A percentile compares a stretch with the other conserved stretches of the same genome.
phyloP scores from a whole-genome alignment of 2,888 invertebrate species.

The Orchesellides sinensis region DNA sequence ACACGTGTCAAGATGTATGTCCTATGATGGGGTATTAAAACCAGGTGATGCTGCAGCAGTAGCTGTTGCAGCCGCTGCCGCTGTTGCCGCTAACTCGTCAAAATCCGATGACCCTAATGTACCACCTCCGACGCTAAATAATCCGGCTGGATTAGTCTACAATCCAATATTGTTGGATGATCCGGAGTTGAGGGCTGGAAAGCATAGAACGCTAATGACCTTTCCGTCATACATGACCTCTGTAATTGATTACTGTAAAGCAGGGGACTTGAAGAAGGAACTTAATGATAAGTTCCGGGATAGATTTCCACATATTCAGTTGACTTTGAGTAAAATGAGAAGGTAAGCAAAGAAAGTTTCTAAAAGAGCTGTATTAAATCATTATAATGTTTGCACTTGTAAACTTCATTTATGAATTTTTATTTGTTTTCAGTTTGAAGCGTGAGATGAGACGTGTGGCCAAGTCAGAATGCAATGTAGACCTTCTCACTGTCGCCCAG shows the following conservation, averaged over 20 bases:
- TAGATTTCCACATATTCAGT: slow-evolving; percentile 95
- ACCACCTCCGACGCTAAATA: slow-evolving; percentile 31
- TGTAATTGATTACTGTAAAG: slow-evolving; percentile 96
- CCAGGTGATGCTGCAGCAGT: background rate
- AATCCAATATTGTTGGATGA: slow-evolving; percentile 94
- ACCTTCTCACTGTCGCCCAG: slow-evolving; percentile 95
- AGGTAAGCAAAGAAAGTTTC: slow-evolving; percentile 81
- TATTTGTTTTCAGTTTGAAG: slow-evolving; percentile 85
- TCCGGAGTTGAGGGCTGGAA: slow-evolving; percentile 85
- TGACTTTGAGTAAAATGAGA: slow-evolving; percentile 96
- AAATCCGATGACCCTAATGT: slow-evolving; percentile 9
- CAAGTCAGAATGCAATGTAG: slow-evolving; percentile 87
- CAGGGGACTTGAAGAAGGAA: slow-evolving; percentile 96
- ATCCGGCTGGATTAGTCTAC: slow-evolving; percentile 79
- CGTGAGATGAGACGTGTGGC: slow-evolving; percentile 96
- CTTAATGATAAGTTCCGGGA: slow-evolving; percentile 97
- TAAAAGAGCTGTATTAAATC: background rate
- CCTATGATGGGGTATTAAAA: slow-evolving; percentile 50
- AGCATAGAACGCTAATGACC: slow-evolving; percentile 88
- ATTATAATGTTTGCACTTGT: too few relatives aligned
- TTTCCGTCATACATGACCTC: slow-evolving; percentile 84
- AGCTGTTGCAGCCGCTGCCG: background rate
- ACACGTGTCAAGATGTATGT: slow-evolving; percentile 37
- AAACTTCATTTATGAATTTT: background rate
- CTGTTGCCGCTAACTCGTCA: too few relatives aligned